Evolutionary conservation across 2,888 invertebrate species (phyloP).

Genomic region (Pachliopta kotzebuea): DNA sequence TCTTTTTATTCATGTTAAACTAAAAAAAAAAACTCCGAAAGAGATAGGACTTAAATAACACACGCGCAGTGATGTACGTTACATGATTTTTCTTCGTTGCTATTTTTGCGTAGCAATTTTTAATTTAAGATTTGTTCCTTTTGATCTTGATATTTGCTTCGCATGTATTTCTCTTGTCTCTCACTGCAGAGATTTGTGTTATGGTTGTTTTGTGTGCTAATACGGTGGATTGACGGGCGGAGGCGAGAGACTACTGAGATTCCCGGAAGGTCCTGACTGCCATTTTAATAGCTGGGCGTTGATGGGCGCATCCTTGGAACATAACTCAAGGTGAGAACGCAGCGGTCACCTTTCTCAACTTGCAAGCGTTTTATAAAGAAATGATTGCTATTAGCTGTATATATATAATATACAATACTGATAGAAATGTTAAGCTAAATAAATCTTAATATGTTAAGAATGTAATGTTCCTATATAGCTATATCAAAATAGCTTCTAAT

Average conservation of each 20-base stretch:
- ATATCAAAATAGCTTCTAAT: too few species aligned
- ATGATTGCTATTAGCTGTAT: background rate
- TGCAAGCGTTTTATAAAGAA: slow-evolving; percentile 13
- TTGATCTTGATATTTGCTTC: slow-evolving; percentile 22
- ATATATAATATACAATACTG: background rate
- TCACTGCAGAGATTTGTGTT: slow-evolving; percentile 11
- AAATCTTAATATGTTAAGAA: too few species aligned
- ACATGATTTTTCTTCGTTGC: slow-evolving; percentile 11
- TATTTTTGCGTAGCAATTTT: slow-evolving; percentile 24
- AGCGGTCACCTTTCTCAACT: slow-evolving; percentile 22
- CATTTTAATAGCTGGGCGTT: slow-evolving; percentile 56
- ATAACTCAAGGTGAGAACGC: slow-evolving; percentile 47
- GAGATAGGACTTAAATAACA: slow-evolving; percentile 23
- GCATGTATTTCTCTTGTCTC: slow-evolving; percentile 22
- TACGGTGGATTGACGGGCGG: slow-evolving; percentile 10
- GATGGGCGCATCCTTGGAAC: slow-evolving; percentile 49
- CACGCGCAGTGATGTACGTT: slow-evolving; percentile 20
- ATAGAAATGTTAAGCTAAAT: too few species aligned
- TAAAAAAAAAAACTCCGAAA: slow-evolving; percentile 19
- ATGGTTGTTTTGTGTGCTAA: slow-evolving; percentile 23
- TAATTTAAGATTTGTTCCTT: slow-evolving; percentile 28
- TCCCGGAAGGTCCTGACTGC: slow-evolving; percentile 65
- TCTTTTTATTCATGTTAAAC: slow-evolving; percentile 19
- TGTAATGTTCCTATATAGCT: too few species aligned
- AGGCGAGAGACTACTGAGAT: slow-evolving; percentile 39